phyloP scores from a whole-genome alignment of 2,888 invertebrate genomes.

The Drosophila stalkeri region DNA sequence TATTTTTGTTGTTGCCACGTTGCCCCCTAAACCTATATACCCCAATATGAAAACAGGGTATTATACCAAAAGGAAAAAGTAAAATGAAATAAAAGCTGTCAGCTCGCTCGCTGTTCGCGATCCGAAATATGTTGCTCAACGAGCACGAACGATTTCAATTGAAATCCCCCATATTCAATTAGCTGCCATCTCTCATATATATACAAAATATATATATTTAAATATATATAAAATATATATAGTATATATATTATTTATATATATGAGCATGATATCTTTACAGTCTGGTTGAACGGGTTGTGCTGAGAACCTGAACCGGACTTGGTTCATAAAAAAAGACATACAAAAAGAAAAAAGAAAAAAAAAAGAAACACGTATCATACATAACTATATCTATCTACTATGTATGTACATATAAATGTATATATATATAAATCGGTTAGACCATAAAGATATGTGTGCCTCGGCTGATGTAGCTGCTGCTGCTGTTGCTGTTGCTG shows the following conservation, averaged over 20 bases:
- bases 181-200: constrained; percentile 20
- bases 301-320: constrained; percentile 57
- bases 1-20: not conserved
- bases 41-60: not conserved
- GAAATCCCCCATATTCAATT: constrained; percentile 26
- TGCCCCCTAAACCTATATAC: not conserved
- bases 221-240: constrained; percentile 8
- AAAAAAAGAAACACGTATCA: constrained; percentile 4
- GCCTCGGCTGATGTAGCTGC: not conserved
- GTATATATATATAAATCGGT: not conserved
- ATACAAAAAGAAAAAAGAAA: not conserved
- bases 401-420: constrained; percentile 2
- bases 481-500: constrained; percentile 8
- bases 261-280: constrained; percentile 24
- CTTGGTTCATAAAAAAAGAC: constrained; percentile 11
- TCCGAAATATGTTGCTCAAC: constrained; percentile 35
- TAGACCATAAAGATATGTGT: constrained; percentile 19
- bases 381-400: constrained; percentile 9
- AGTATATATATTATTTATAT: constrained; percentile 1
- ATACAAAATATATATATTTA: not conserved
- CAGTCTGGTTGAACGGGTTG: constrained; percentile 56
- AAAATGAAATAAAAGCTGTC: not conserved
- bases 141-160: constrained; percentile 43
- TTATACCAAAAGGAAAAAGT: not conserved
- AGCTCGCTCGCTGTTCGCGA: not conserved